These are phyloP conservation scores for Siphonodentalium dalli DNA, from an alignment of 2,888 invertebrate species.

Conservation along the genomic window DNA sequence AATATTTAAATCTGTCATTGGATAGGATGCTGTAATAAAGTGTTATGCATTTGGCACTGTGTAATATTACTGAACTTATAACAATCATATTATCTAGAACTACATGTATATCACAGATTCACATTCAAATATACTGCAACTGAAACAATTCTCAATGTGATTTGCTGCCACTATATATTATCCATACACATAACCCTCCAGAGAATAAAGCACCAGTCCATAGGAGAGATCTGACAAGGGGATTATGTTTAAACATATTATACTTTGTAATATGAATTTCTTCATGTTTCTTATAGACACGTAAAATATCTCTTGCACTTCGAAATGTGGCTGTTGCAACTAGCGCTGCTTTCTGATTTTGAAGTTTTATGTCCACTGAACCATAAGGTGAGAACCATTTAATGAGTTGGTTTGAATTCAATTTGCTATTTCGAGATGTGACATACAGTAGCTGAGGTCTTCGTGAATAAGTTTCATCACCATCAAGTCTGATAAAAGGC, in stretches of 20 bases:
- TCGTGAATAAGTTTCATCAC: constrained; percentile 31
- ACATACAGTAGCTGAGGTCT: constrained; percentile 44
- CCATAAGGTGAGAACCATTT: constrained; percentile 71
- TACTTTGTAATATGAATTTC: constrained; percentile 62
- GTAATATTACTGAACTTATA: too few relatives aligned
- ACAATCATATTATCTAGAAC: too few relatives aligned
- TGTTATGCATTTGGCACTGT: too few relatives aligned
- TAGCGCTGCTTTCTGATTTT: constrained; percentile 69
- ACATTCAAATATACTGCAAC: too few relatives aligned
- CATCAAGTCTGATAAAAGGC: constrained; percentile 30
- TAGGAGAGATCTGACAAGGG: constrained; percentile 47
- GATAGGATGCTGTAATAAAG: too few relatives aligned
- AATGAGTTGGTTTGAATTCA: constrained; percentile 46
- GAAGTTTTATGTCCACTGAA: constrained; percentile 72
- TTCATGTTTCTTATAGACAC: constrained; percentile 56
- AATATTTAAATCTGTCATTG: too few relatives aligned
- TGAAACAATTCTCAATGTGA: constrained; percentile 16
- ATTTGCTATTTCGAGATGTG: constrained; percentile 27
- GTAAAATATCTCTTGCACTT: constrained; percentile 50
- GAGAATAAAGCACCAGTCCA: constrained; percentile 41
- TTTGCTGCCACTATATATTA: constrained; percentile 26
- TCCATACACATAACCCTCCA: constrained; percentile 32
- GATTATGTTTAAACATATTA: constrained; percentile 62
- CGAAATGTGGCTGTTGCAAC: constrained; percentile 72
- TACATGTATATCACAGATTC: too few relatives aligned